Percentiles rank a stretch among this genome's conserved stretches.
Conservation (phyloP, 2,888 invertebrate species). For the Sinohyriopsis cumingii region DNA sequence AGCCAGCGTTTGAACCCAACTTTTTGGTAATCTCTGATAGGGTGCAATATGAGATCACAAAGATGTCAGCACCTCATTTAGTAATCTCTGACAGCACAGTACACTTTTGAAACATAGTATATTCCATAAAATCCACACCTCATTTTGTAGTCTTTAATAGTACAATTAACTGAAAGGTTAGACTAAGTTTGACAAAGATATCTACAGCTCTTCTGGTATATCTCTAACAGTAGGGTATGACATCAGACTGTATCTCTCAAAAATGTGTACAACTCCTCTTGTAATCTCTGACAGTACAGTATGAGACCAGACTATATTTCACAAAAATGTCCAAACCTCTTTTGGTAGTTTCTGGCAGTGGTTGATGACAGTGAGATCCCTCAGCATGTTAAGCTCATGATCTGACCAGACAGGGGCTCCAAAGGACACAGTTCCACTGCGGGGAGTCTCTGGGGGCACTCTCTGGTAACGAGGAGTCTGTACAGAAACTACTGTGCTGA, state of each 20-base stretch:
- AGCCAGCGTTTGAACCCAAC: too few relatives aligned
- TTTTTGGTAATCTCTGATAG: too few relatives aligned
- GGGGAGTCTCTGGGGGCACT: constrained; percentile 20
- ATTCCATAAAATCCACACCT: too few relatives aligned
- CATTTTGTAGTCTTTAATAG: too few relatives aligned
- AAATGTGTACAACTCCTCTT: neutral
- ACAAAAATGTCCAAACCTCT: constrained; percentile 18
- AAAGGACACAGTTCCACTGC: constrained; percentile 36
- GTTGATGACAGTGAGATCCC: constrained; percentile 48
- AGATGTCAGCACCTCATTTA: too few relatives aligned
- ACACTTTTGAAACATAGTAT: too few relatives aligned
- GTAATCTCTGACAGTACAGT: neutral
- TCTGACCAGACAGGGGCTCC: constrained; percentile 30
- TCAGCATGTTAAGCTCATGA: constrained; percentile 53
- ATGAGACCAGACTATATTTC: neutral
- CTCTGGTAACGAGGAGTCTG: constrained; percentile 59
- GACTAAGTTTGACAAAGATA: too few relatives aligned
- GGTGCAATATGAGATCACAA: too few relatives aligned
- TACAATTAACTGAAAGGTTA: too few relatives aligned
- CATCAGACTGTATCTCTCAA: neutral
- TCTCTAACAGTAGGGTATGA: too few relatives aligned
- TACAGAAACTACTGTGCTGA: constrained; percentile 55
- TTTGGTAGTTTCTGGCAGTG: constrained; percentile 36
- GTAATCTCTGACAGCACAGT: too few relatives aligned
- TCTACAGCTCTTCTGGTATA: too few relatives aligned